A percentile compares a stretch with the other conserved stretches of the same genome.
These are phyloP conservation scores for Brachyhypopomus gauderio DNA, from an alignment of 2,113 vertebrate species.

Conservation along the genomic window DNA sequence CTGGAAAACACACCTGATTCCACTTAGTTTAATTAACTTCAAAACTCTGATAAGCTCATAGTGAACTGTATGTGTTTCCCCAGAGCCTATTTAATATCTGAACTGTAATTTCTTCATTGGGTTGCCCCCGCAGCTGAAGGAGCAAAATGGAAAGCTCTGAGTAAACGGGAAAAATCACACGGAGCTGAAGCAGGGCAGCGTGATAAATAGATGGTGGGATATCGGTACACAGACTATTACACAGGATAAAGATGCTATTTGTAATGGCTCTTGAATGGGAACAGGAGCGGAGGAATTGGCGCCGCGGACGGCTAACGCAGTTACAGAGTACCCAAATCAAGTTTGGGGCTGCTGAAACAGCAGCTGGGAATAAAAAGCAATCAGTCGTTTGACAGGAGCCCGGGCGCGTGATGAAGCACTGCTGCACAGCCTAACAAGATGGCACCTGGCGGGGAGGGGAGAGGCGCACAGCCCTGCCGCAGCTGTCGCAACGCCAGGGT, in stretches of 20 bases:
- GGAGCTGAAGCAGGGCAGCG: slow-evolving; percentile 50
- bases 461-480: background rate
- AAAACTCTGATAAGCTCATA: slow-evolving; percentile 1
- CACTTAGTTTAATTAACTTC: slow-evolving; percentile 20
- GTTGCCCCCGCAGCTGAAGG: slow-evolving; percentile 7
- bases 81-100: slow-evolving; percentile 49
- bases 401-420: slow-evolving; percentile 52
- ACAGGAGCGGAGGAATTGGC: slow-evolving; percentile 39
- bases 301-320: slow-evolving; percentile 48
- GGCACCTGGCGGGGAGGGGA: slow-evolving; percentile 48
- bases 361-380: slow-evolving; percentile 58
- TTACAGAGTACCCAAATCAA: slow-evolving; percentile 52
- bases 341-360: slow-evolving; percentile 51
- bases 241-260: slow-evolving; percentile 57
- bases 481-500: background rate
- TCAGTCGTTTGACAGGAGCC: slow-evolving; percentile 56
- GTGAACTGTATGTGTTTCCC: slow-evolving; percentile 30
- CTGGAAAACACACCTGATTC: background rate
- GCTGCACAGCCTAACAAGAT: slow-evolving; percentile 42
- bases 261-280: slow-evolving; percentile 52
- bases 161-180: slow-evolving; percentile 49
- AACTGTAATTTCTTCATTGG: slow-evolving; percentile 52
- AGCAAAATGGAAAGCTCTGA: slow-evolving; percentile 44
- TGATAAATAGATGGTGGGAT: slow-evolving; percentile 55
- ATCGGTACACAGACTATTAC: slow-evolving; percentile 52